Base-by-base conservation (phyloP, 2,888 invertebrate species). In the Bombyx huttoni region DNA sequence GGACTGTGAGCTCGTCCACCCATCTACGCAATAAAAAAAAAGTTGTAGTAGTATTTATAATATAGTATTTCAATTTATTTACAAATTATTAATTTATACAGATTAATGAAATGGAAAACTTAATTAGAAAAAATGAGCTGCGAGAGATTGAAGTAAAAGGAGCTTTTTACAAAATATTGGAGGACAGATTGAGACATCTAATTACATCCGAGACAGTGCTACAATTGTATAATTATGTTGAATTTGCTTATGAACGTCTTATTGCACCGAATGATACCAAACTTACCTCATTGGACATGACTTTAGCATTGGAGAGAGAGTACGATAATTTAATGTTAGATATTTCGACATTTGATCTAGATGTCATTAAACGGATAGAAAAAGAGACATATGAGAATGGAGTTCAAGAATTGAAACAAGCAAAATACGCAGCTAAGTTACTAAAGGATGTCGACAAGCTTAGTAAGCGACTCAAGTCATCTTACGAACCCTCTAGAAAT, bases 181-280 rank as follows among this genome's bases (percentile, higher is more conserved):
- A 76, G 56, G 68, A 76, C 8, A 82, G 84, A 59, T 90, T 92
- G 55, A 87, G 84, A 47, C 75, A 88, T 33, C 73, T 92, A 35
- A 74, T 92, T 1, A 89, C 91, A 49, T 91, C 91, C 5, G 89
- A 91, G 52, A 84, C 86, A n/a, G 87, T 90, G 7, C 73, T 93
- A 49, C 89, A 91, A 67, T 75, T 92, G 54, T 88, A 89, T 54
- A 91, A 91, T 40, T 91, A 91, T 61, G 89, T 93, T 3, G 91
- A 93, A 71, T 92, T 92, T 64, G 85, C 92, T 0, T 93, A 91
- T 66, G 92, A 92, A 69, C 81, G 88, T 45, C 78, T 92, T 24
- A 84, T 93, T 45, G 90, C 89, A 0, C 81, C 90, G 0, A 92
- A 92, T 63, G 91, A 92, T 57, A 90, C 90, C 0, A 90, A 91